A percentile compares a stretch with the other conserved stretches of the same genome.
Evolutionary conservation across 92 coral and sea anemone genomes (phyloP).

Genomic region (Pocillopora meandrina): DNA sequence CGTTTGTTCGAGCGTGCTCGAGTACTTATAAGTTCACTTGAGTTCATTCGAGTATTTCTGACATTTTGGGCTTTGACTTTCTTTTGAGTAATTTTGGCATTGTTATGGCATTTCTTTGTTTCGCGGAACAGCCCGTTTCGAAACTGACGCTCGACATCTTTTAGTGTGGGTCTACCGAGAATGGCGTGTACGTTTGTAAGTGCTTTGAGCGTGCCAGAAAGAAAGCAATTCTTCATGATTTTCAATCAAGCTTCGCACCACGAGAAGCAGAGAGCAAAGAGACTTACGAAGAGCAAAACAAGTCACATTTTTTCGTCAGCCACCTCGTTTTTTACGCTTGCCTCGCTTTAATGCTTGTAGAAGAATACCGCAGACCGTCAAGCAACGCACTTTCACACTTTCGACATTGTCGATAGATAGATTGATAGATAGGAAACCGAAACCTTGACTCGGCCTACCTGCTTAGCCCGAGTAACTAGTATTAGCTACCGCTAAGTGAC

Average conservation of each 20-base stretch:
- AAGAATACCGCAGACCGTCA: neutral
- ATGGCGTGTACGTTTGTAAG: too few relatives aligned
- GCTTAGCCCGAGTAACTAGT: neutral
- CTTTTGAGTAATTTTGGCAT: slow-evolving; percentile 27
- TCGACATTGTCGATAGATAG: neutral
- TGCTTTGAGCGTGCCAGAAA: too few relatives aligned
- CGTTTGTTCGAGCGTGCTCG: neutral
- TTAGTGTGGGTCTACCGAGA: too few relatives aligned
- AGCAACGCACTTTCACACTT: neutral
- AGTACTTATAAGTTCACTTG: slow-evolving; percentile 36
- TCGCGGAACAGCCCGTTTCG: slow-evolving; percentile 31
- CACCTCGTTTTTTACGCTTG: neutral
- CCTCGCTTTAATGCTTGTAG: neutral
- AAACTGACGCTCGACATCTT: too few relatives aligned
- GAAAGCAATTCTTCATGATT: too few relatives aligned
- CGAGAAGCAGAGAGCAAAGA: neutral
- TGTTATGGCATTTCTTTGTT: slow-evolving; percentile 26
- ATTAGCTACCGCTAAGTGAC: neutral
- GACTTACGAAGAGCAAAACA: neutral
- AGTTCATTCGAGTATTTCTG: slow-evolving; percentile 14
- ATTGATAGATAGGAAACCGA: neutral
- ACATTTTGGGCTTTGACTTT: neutral
- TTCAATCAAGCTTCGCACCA: too few relatives aligned
- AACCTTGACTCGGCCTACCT: neutral
- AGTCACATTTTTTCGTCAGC: neutral